Base-by-base conservation (phyloP, 2,113 vertebrate species). In the Hemicordylus capensis region DNA sequence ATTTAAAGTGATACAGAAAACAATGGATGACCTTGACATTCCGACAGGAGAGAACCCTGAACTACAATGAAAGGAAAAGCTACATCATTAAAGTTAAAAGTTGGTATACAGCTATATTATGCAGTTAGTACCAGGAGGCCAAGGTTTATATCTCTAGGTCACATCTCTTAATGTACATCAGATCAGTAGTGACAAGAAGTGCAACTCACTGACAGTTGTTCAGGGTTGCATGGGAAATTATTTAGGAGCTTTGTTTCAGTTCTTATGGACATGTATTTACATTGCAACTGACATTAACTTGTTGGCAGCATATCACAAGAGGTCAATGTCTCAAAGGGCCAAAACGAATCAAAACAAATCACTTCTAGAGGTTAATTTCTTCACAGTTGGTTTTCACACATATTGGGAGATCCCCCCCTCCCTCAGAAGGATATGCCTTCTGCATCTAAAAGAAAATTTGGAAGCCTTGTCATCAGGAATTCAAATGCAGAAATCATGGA, bases 171-270 rank as follows among this genome's bases (percentile, higher is more conserved):
- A 74, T 46, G 37, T 85, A 2, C 72, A 79, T 48, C 44, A 90
- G 84, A 92, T 87, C 76, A 88, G 7, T n/a, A 87, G 82, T 81
- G 80, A 90, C 82, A 88, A 73, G 80, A 86, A 82, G 46, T 73
- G 34, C 85, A 88, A 83, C 26, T 39, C 28, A 78, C 56, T 91
- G 90, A 86, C 75, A 89, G 51, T 19, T 93, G 74, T 76, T 89
- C 77, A 54, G 37, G 76, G 67, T 3, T 39, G 10, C 67, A 10
- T 76, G 66, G 82, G 66, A 91, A 92, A 92, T 87, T 4, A 86
- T 88, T 89, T 86, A 82, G 73, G 46, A 72, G 6, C 46, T 66
- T 89, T 85, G 76, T n/a, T 88, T 39, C 59, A 72, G 64, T 81
- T 84, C 74, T 56, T 76, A 76, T 46, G 24, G 69, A 76, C 66